Evolutionary conservation across 2,113 vertebrate species (phyloP).

Genomic region (Pogonocichla stellata): DNA sequence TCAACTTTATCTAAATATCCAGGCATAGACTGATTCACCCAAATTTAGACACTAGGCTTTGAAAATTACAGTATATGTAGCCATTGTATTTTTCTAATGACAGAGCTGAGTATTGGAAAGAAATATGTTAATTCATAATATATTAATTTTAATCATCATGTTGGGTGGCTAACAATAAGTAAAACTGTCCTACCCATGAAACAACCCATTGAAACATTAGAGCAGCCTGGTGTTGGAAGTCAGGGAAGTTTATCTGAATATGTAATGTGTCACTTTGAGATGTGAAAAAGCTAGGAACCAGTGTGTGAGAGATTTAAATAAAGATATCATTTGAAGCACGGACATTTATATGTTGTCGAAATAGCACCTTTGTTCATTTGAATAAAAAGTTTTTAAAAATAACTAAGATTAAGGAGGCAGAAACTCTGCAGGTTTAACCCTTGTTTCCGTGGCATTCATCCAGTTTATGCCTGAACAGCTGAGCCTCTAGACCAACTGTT

Average conservation of each 20-base stretch:
- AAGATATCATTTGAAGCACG: not conserved
- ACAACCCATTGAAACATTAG: not conserved
- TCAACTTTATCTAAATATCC: not conserved
- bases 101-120: not conserved
- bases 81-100: not conserved
- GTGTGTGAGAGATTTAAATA: not conserved
- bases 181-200: not conserved
- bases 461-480: constrained; percentile 31
- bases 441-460: not conserved
- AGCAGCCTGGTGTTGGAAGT: not conserved
- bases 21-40: not conserved
- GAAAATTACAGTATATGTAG: not conserved
- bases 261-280: not conserved
- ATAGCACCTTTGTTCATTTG: not conserved
- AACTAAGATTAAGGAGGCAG: not conserved
- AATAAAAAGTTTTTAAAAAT: not conserved
- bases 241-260: not conserved
- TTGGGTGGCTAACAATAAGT: not conserved
- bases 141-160: not conserved
- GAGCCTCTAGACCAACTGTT: constrained; percentile 36
- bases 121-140: not conserved
- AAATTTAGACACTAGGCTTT: not conserved
- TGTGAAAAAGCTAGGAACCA: not conserved
- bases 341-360: not conserved
- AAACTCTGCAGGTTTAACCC: not conserved